Evolutionary conservation across 2,797 vertebrate species (phyloP).

Genomic region (Argyrosomus regius): DNA sequence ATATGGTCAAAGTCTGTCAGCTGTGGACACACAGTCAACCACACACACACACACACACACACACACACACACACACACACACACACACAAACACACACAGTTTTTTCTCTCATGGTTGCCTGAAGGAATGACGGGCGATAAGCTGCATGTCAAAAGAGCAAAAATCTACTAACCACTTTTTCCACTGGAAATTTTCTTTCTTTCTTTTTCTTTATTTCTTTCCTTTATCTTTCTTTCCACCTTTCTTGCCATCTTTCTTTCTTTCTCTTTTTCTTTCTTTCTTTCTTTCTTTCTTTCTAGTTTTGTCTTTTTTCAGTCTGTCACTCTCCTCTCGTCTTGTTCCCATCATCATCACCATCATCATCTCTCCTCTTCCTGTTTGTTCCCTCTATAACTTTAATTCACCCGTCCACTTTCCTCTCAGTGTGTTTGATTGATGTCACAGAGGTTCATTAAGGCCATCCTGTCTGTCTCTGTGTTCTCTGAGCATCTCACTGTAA

Average conservation of each 20-base stretch:
- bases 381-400: conserved; percentile 16
- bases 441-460: neutral
- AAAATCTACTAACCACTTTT: conserved; percentile 30
- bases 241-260: too few relatives aligned
- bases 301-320: neutral
- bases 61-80: conserved; percentile 30
- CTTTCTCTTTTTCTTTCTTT: neutral
- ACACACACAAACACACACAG: conserved; percentile 23
- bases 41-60: conserved; percentile 19
- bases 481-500: neutral
- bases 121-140: conserved; percentile 73
- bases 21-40: conserved; percentile 60
- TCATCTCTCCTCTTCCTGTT: conserved; percentile 7
- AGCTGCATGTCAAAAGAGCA: conserved; percentile 56
- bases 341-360: conserved; percentile 19
- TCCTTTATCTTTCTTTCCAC: neutral
- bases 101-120: conserved; percentile 55
- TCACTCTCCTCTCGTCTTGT: neutral
- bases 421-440: neutral
- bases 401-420: conserved; percentile 22
- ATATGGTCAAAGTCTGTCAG: conserved; percentile 82
- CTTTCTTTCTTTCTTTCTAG: neutral
- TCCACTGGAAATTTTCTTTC: conserved; percentile 14
- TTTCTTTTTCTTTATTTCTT: neutral
- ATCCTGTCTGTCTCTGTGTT: neutral